A percentile compares a stretch with the other conserved stretches of the same genome.
Evolutionary conservation across 2,797 vertebrate species (phyloP).

Genomic region (Babyrousa celebensis): DNA sequence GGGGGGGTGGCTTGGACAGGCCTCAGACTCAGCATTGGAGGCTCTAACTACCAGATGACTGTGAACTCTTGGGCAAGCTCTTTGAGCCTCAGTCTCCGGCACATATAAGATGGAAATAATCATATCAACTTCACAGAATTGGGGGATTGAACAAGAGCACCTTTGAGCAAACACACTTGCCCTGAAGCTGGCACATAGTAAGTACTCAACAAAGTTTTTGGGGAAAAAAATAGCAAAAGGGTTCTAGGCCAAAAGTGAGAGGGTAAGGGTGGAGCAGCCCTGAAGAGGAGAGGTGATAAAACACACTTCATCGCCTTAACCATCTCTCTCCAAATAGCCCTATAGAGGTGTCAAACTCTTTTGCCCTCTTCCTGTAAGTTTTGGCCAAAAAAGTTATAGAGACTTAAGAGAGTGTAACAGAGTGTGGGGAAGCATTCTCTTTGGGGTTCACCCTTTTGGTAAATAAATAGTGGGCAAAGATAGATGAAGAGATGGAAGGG

Average conservation of each 20-base stretch:
- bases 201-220: not conserved
- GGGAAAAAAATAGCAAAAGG: not conserved
- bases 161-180: not conserved
- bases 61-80: not conserved
- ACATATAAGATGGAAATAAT: not conserved
- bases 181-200: not conserved
- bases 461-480: not conserved
- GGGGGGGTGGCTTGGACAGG: not conserved
- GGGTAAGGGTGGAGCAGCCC: not conserved
- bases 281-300: slow-evolving; percentile 12
- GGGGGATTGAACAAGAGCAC: too few relatives aligned
- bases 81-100: not conserved
- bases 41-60: too few relatives aligned
- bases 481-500: not conserved
- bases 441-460: not conserved
- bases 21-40: not conserved
- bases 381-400: not conserved
- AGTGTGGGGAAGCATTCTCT: not conserved
- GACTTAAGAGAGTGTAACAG: not conserved
- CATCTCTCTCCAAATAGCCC: not conserved
- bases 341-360: not conserved
- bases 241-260: slow-evolving; percentile 1
- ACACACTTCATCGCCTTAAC: slow-evolving; percentile 27
- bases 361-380: slow-evolving; percentile 51
- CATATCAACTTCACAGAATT: not conserved